Conservation (phyloP, 1,140 invertebrate genomes). For the Calephelis virginiensis region DNA sequence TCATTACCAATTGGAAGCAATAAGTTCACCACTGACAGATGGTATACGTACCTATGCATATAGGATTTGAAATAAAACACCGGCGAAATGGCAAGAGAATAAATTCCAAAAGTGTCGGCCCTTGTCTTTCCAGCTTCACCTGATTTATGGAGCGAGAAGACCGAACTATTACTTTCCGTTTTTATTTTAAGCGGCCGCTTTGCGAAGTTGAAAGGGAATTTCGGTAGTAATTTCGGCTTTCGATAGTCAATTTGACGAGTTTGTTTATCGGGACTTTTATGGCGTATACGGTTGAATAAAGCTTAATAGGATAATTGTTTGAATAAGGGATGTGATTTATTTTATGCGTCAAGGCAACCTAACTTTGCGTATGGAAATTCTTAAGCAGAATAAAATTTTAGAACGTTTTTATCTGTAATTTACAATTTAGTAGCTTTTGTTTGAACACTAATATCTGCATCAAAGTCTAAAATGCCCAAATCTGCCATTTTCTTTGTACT, state of each 20-base stretch:
- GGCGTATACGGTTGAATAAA: constrained; percentile 15
- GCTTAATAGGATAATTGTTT: constrained; percentile 14
- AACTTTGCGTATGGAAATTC: too few relatives aligned
- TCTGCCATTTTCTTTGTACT: too few relatives aligned
- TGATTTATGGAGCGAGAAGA: constrained; percentile 72
- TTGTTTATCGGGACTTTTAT: constrained; percentile 27
- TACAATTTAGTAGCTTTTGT: too few relatives aligned
- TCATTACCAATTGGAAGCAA: constrained; percentile 46
- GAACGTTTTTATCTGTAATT: too few relatives aligned
- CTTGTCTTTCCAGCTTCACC: constrained; percentile 43
- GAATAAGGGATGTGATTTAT: neutral
- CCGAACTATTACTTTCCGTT: constrained; percentile 66
- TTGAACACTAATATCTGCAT: too few relatives aligned
- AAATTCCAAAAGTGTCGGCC: constrained; percentile 62
- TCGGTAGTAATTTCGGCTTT: constrained; percentile 44
- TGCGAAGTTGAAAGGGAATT: constrained; percentile 40
- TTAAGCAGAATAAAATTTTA: too few relatives aligned
- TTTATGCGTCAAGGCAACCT: too few relatives aligned
- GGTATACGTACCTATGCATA: constrained; percentile 40
- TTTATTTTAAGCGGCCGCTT: constrained; percentile 48
- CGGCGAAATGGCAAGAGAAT: constrained; percentile 48
- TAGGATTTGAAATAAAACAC: constrained; percentile 52
- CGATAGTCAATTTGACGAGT: constrained; percentile 38
- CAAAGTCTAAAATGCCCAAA: too few relatives aligned
- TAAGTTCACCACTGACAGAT: constrained; percentile 49